These are phyloP conservation scores for Eurosta solidaginis DNA, from an alignment of 1,140 invertebrate species.

Conservation along the genomic window DNA sequence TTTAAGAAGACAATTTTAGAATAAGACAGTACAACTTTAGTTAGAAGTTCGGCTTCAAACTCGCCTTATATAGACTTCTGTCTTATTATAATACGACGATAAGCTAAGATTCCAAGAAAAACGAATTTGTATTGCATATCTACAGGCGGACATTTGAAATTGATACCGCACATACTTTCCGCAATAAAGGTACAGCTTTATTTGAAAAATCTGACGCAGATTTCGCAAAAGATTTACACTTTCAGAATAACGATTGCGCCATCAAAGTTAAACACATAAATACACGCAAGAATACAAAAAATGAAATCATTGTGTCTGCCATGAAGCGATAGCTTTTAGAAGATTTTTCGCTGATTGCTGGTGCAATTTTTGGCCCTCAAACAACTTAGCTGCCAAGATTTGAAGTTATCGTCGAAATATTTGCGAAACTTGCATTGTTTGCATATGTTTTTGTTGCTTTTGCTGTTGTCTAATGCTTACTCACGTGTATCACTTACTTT, in stretches of 20 bases:
- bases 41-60: too few species aligned
- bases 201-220: neutral
- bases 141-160: neutral
- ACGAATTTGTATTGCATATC: neutral
- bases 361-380: conserved; percentile 3
- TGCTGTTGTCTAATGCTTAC: too few species aligned
- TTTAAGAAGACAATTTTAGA: too few species aligned
- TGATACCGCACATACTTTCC: too few species aligned
- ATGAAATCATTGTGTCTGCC: neutral
- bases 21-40: too few species aligned
- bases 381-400: neutral
- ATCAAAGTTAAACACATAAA: neutral
- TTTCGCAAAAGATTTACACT: neutral
- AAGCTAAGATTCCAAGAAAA: too few species aligned
- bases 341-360: conserved; percentile 6
- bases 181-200: neutral
- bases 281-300: neutral
- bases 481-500: neutral
- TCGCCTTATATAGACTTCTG: too few species aligned
- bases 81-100: neutral
- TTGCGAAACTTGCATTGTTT: neutral
- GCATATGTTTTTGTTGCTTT: neutral
- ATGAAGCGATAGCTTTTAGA: neutral
- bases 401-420: neutral
- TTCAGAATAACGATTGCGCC: neutral